A percentile compares a stretch with the other conserved stretches of the same genome.
Conservation (phyloP, 2,797 vertebrate species). For the Pangasius larnaudii region DNA sequence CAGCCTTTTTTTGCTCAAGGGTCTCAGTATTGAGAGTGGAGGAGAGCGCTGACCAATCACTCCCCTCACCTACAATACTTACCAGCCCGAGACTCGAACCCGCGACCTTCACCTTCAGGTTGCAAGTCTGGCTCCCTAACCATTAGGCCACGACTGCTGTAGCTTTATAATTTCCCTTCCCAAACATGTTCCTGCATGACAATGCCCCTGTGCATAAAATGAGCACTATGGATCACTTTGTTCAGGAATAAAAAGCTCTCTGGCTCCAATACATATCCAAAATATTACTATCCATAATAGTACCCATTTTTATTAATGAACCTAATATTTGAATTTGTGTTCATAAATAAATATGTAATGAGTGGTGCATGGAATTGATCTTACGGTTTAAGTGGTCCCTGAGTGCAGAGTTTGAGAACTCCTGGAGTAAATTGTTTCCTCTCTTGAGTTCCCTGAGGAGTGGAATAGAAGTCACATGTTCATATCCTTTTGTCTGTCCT, state of each 20-base stretch:
- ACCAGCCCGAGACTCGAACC: too few relatives aligned
- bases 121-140: too few relatives aligned
- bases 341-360: background rate
- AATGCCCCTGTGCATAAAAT: background rate
- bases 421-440: background rate
- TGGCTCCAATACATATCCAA: background rate
- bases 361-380: background rate
- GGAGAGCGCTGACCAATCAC: too few relatives aligned
- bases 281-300: background rate
- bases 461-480: background rate
- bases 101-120: too few relatives aligned
- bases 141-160: too few relatives aligned
- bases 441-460: background rate
- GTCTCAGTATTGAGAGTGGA: too few relatives aligned
- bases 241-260: background rate
- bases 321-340: background rate
- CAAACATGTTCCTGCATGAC: background rate
- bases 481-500: background rate
- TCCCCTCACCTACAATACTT: too few relatives aligned
- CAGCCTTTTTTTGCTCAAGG: too few relatives aligned
- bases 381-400: background rate
- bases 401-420: background rate
- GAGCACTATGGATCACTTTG: background rate
- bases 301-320: background rate
- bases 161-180: background rate